These are phyloP conservation scores for Dipus sagitta DNA, from an alignment of 2,797 vertebrate genomes.

Conservation along the genomic window DNA sequence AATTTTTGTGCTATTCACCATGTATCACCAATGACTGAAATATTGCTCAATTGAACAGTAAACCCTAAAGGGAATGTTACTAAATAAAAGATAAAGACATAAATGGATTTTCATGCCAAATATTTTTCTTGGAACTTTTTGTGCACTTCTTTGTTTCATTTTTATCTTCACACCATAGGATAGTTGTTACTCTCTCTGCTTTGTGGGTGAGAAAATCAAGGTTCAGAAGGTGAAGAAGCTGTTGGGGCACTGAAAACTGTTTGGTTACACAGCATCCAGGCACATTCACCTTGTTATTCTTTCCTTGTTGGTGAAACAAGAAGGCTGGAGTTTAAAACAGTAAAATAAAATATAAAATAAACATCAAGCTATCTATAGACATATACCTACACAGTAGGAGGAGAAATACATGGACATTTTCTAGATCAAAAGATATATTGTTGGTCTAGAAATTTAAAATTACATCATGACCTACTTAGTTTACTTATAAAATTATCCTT, in stretches of 20 bases:
- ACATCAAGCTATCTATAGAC: background rate
- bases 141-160: background rate
- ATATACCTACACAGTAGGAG: background rate
- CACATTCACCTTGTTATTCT: background rate
- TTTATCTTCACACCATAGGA: background rate
- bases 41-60: background rate
- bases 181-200: background rate
- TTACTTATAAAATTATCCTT: slow-evolving; percentile 46
- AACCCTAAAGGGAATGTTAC: background rate
- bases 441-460: slow-evolving; percentile 45
- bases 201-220: background rate
- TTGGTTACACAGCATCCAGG: background rate
- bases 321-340: background rate
- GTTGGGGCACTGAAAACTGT: background rate
- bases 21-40: background rate
- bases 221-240: background rate
- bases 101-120: background rate
- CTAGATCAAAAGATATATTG: background rate
- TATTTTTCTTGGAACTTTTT: background rate
- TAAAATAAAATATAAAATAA: background rate
- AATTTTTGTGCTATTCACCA: background rate
- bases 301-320: background rate
- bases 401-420: background rate
- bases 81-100: background rate
- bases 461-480: background rate